These are phyloP conservation scores for Nerophis lumbriciformis DNA, from an alignment of 2,113 vertebrate species.

Conservation along the genomic window DNA sequence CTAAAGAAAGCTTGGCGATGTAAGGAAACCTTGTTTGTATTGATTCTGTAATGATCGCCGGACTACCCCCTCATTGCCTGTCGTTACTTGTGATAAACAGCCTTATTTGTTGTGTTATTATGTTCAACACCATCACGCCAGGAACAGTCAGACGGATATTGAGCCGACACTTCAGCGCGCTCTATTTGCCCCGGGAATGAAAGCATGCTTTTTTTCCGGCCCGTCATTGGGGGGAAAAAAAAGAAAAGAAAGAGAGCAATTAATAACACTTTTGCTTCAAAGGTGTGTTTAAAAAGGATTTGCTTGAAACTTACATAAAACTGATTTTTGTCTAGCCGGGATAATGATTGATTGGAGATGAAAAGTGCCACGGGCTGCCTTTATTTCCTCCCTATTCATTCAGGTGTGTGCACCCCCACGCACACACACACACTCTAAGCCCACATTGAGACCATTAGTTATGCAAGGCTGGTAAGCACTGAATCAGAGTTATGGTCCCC, in stretches of 20 bases:
- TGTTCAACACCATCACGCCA: constrained; percentile 71
- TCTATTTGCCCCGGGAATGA: constrained; percentile 62
- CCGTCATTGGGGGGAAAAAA: constrained; percentile 18
- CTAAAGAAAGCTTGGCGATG: constrained; percentile 66
- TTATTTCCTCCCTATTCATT: constrained; percentile 64
- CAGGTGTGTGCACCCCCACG: constrained; percentile 61
- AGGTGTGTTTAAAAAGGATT: constrained; percentile 31
- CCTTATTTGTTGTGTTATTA: constrained; percentile 74
- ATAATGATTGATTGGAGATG: constrained; percentile 59
- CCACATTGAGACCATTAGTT: constrained; percentile 80
- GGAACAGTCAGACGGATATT: constrained; percentile 65
- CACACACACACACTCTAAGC: constrained; percentile 48
- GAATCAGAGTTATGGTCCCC: constrained; percentile 82
- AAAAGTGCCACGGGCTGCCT: constrained; percentile 46
- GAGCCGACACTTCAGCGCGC: constrained; percentile 59
- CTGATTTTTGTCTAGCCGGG: constrained; percentile 30
- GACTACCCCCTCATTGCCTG: constrained; percentile 62
- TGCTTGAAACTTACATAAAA: constrained; percentile 19
- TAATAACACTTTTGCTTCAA: constrained; percentile 44
- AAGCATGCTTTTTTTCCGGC: constrained; percentile 43
- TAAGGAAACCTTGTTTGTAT: constrained; percentile 73
- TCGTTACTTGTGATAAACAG: constrained; percentile 69
- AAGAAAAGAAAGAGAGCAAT: constrained; percentile 24
- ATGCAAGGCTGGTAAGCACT: constrained; percentile 82
- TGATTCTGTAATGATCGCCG: constrained; percentile 58